A percentile compares a stretch with the other conserved stretches of the same genome.
These are phyloP conservation scores for Campylomormyrus tamandua DNA, from an alignment of 2,113 vertebrate genomes.

Conservation along the genomic window DNA sequence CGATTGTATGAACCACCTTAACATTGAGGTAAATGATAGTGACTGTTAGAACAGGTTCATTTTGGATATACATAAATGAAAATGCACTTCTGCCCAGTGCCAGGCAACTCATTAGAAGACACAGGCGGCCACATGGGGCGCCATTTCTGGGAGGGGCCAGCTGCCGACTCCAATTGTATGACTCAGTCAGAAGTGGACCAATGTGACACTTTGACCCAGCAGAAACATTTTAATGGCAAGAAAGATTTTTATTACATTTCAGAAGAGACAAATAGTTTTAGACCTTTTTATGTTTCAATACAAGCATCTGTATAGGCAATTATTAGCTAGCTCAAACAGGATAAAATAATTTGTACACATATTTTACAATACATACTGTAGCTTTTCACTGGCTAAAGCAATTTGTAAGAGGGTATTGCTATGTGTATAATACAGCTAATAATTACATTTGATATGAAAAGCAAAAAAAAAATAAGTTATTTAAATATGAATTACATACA, in stretches of 20 bases:
- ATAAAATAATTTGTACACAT: slow-evolving; percentile 91
- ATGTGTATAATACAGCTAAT: slow-evolving; percentile 96
- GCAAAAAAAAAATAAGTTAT: slow-evolving; percentile 94
- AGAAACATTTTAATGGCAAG: slow-evolving; percentile 37
- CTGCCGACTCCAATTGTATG: background rate
- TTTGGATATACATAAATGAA: background rate
- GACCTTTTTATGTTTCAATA: slow-evolving; percentile 78
- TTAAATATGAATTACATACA: slow-evolving; percentile 99
- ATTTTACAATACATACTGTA: slow-evolving; percentile 84
- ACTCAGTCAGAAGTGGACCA: background rate
- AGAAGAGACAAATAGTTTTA: slow-evolving; percentile 87
- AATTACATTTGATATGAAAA: slow-evolving; percentile 92
- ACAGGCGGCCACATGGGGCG: background rate
- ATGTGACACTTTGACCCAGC: background rate
- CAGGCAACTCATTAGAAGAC: background rate
- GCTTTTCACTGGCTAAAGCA: slow-evolving; percentile 76
- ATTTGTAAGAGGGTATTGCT: slow-evolving; percentile 82
- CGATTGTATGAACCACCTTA: background rate
- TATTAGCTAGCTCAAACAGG: slow-evolving; percentile 82
- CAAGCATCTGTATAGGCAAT: slow-evolving; percentile 83
- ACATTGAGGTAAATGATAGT: background rate
- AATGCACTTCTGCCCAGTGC: background rate
- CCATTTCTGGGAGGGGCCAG: background rate
- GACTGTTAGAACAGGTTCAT: background rate
- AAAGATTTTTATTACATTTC: slow-evolving; percentile 63